Evolutionary conservation across 2,888 invertebrate species (phyloP), one percentile per base, ranked within the genome.

Genomic region (Calameuta filiformis): DNA sequence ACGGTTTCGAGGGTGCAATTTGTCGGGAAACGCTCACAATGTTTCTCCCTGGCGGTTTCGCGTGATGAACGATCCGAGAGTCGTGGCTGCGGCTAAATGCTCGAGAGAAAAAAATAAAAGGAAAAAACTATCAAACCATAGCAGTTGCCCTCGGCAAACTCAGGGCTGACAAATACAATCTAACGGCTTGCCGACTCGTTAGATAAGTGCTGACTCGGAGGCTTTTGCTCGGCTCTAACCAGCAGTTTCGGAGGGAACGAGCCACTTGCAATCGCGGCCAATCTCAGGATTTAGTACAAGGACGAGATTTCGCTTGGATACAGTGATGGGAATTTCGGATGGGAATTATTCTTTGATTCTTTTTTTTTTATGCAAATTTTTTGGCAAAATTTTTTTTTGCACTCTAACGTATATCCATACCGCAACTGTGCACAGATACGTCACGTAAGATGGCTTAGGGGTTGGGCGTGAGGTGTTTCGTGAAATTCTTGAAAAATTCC

Each of bases 1-100:
- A 23, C 23, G 9, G 79, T 81, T 80, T 78, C 76, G 79, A 79
- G 81, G 81, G 80, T 80, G 84, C 80, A 84, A 83, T 85, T 83
- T 83, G 82, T 84, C 84, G 80, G 80, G 79, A 69, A 78, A 77
- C 75, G 68, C 76, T 79, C 76, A 75, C 69, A 76, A 73, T 71
- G 79, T 73, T 75, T 56, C 40, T 56, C 79, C 79, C 81, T 71
- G 34, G 81, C 76, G 79, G 79, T 77, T 76, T 75, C 35, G 76
- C 40, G 81, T 81, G 81, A 83, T 82, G 81, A 83, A 84, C 81
- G 81, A 81, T 56, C 40, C 40, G 9, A 56, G 15, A 15, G 1
- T 6, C 40, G 1, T 40, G 15, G 80, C 77, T 77, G 74, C 69
- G 68, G 77, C 77, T 81, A 80, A 82, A 84, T 78, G 81, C 73